Evolutionary conservation across 2,888 invertebrate genomes (phyloP), one percentile per base, ranked within the genome.

Genomic region (Drosophila borealis): DNA sequence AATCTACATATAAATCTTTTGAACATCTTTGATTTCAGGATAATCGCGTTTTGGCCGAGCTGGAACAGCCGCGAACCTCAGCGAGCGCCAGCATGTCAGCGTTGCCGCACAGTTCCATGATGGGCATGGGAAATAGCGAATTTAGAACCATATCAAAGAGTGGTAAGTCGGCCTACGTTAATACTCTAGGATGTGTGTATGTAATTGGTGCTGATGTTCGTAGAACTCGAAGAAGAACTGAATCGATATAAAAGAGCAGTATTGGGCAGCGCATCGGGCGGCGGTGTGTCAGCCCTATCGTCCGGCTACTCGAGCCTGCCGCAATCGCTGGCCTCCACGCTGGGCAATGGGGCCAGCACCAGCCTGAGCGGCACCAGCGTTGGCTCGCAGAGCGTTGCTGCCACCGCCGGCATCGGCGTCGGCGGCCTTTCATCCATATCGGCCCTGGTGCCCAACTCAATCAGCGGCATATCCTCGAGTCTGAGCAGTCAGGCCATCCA

Each of bases 21-120:
- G 0, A 2, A 9, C 36, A 33, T 4, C 8, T 37, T 37, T 44
- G 10, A 67, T 66, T 78, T 8, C 84, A 92, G 93, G 96, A 96
- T 93, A 96, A 96, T 93, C 94, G 96, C 88, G 96, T 98, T 89
- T 94, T 98, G 90, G 97, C 98, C 78, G 98, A 98, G 92, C 93
- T 98, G 90, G 98, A 98, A 92, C 97, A 97, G 92, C 95, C 96
- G 82, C 94, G 97, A 68, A 92, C 91, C 69, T 92, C 92, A 62
- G 90, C 89, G 72, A 82, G 87, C 48, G 79, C 83, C 59, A 91
- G 90, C 65, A 81, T 87, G 78, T 91, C 92, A 69, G 85, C 89
- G 55, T 82, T 92, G 86, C 86, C 89, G 75, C 84, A 90, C 71
- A 90, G 90, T 82, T 91, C 91, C 70, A 89, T 91, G 74, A 81